A percentile compares a stretch with the other conserved stretches of the same genome.
phyloP scores from a whole-genome alignment of 2,888 invertebrate species.

The Tenthredo livida region DNA sequence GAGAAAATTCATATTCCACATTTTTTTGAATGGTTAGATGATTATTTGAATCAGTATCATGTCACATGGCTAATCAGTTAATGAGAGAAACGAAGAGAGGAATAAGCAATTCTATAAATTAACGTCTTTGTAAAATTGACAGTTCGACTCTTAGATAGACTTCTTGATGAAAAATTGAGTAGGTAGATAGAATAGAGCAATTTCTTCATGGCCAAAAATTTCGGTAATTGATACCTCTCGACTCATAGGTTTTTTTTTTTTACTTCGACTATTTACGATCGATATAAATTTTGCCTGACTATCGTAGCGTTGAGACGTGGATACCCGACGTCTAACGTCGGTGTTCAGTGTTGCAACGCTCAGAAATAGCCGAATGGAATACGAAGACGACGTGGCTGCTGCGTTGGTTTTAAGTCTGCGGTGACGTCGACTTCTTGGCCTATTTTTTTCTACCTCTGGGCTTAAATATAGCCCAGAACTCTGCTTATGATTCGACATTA shows the following conservation, averaged over 20 bases:
- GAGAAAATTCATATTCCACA: background rate
- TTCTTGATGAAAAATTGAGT: background rate
- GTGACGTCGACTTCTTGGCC: slow-evolving; percentile 73
- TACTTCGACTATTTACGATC: slow-evolving; percentile 26
- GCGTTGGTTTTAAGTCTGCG: slow-evolving; percentile 54
- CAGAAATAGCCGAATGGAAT: slow-evolving; percentile 73
- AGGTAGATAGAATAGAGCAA: background rate
- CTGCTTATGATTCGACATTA: slow-evolving; percentile 70
- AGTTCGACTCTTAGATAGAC: background rate
- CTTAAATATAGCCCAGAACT: slow-evolving; percentile 72
- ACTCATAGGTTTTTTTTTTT: background rate
- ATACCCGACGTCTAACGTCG: slow-evolving; percentile 35
- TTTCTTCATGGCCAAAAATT: background rate
- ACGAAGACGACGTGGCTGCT: slow-evolving; percentile 65
- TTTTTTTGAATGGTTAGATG: background rate
- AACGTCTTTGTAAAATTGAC: slow-evolving; percentile 18
- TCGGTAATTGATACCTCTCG: background rate
- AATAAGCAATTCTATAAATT: background rate
- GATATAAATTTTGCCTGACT: slow-evolving; percentile 24
- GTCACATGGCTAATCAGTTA: background rate
- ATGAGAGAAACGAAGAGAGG: background rate
- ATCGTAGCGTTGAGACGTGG: slow-evolving; percentile 26
- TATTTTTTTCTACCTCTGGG: slow-evolving; percentile 68
- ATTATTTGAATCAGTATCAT: slow-evolving; percentile 12
- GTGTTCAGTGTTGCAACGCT: slow-evolving; percentile 69